These are phyloP conservation scores for Hylaeus anthracinus DNA, from an alignment of 1,140 invertebrate species.

Conservation along the genomic window DNA sequence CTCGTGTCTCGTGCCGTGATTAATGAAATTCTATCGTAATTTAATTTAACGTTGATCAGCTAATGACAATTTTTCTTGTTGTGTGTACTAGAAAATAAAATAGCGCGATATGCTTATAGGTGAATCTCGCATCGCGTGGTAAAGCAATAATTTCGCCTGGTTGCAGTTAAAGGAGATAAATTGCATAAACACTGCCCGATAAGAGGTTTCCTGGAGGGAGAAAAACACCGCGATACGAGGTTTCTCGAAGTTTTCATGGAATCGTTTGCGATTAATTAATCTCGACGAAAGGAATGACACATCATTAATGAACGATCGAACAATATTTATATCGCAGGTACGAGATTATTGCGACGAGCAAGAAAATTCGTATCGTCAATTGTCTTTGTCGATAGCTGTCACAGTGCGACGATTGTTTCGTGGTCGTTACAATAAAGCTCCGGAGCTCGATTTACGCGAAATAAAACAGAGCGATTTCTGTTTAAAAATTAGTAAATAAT, in stretches of 20 bases:
- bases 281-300: background rate
- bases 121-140: too few species aligned
- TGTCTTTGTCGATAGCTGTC: background rate
- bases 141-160: background rate
- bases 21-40: too few species aligned
- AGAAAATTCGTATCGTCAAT: background rate
- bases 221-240: background rate
- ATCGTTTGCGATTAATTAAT: slow-evolving; percentile 3
- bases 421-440: background rate
- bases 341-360: background rate
- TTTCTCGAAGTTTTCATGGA: background rate
- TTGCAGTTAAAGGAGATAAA: background rate
- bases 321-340: background rate
- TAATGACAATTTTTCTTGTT: too few species aligned
- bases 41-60: too few species aligned
- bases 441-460: background rate
- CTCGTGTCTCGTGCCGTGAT: too few species aligned
- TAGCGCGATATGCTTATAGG: too few species aligned
- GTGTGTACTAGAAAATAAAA: too few species aligned
- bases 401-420: slow-evolving; percentile 34
- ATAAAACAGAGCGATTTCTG: background rate
- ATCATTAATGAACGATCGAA: background rate
- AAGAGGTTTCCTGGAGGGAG: background rate
- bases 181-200: background rate
- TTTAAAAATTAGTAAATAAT: too few species aligned